Evolutionary conservation across 1,140 invertebrate species (phyloP).

Genomic region (Brachionus rubens): DNA sequence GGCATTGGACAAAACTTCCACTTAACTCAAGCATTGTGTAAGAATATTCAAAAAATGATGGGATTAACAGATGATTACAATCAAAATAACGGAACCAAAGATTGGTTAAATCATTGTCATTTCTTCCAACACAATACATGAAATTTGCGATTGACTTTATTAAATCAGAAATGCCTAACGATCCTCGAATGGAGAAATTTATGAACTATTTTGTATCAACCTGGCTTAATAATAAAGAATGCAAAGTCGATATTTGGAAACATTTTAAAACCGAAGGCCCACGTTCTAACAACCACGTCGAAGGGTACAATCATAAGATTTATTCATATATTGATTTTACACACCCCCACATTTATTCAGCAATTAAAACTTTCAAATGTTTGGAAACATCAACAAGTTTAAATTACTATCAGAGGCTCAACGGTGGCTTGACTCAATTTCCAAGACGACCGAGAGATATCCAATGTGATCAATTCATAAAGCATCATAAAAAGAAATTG

Average conservation of each 20-base stretch:
- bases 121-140: too few relatives aligned
- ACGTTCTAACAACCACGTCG: background rate
- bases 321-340: background rate
- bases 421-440: background rate
- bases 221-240: background rate
- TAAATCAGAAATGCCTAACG: too few relatives aligned
- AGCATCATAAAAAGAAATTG: background rate
- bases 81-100: too few relatives aligned
- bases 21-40: too few relatives aligned
- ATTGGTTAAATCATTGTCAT: too few relatives aligned
- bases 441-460: background rate
- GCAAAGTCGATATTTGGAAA: background rate
- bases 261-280: background rate
- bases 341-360: background rate
- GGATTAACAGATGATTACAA: too few relatives aligned
- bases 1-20: too few relatives aligned
- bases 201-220: constrained; percentile 5
- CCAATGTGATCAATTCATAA: background rate
- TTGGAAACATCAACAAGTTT: background rate
- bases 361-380: background rate
- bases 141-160: too few relatives aligned
- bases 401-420: constrained; percentile 4
- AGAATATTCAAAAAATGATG: too few relatives aligned
- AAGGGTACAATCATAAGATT: constrained; percentile 1
- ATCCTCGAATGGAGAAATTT: too few relatives aligned